A percentile compares a stretch with the other conserved stretches of the same genome.
Conservation (phyloP, 2,113 vertebrate species). For the Phocoena sinus region DNA sequence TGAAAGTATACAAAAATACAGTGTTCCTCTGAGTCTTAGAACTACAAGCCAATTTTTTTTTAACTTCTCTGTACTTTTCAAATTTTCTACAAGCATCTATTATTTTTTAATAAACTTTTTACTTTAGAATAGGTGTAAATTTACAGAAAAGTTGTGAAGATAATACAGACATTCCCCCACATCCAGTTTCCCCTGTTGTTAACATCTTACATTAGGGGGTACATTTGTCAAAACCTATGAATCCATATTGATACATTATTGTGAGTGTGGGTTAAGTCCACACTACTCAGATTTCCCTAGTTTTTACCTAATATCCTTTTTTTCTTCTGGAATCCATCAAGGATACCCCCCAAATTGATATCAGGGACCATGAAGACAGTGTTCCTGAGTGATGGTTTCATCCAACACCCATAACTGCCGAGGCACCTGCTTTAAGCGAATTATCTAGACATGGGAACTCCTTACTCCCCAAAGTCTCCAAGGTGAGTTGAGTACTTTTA, state of each 20-base stretch:
- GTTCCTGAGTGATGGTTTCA: background rate
- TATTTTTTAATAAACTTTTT: background rate
- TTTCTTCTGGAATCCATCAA: background rate
- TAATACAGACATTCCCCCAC: background rate
- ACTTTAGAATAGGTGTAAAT: background rate
- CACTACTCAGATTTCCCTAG: background rate
- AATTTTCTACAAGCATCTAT: background rate
- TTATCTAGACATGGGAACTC: background rate
- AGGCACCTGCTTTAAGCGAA: background rate
- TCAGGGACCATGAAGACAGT: background rate
- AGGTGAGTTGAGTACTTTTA: background rate
- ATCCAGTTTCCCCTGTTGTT: background rate
- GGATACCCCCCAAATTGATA: background rate
- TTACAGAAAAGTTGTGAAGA: background rate
- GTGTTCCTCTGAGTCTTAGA: background rate
- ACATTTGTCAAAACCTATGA: background rate
- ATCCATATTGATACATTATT: background rate
- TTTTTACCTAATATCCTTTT: background rate
- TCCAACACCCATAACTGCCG: background rate
- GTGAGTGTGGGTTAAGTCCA: background rate
- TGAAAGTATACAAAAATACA: background rate
- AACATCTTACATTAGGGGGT: background rate
- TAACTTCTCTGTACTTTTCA: background rate
- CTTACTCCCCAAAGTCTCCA: background rate
- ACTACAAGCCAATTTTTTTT: background rate